Base-by-base conservation (phyloP, 1,140 invertebrate genomes). In the Pissodes strobi region DNA sequence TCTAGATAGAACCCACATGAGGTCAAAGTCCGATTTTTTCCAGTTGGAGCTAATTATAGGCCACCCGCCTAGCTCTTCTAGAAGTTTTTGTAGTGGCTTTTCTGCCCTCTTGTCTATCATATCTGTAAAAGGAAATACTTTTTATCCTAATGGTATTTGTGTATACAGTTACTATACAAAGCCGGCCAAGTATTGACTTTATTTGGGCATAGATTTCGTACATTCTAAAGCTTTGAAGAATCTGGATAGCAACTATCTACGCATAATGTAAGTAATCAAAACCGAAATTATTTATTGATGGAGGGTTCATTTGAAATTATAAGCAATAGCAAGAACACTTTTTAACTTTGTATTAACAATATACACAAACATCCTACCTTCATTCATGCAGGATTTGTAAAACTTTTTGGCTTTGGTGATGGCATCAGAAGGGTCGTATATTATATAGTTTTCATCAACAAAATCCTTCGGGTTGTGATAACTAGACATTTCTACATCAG, bases 381-480 rank as follows among this genome's bases (percentile, higher is more conserved):
- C 85, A 77, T 95, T 91, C 83, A 94, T 90, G 68, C 94, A 95
- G 0, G 91, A 93, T 67, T 85, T 83, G 72, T 92, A 95, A 0
- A 95, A 80, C 75, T 87, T 80, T 76, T 91, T 93, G 0, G 90
- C 90, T 79, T 92, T 92, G 1, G 83, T 48, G 25, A 84, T 83
- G 1, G 89, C 88, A 70, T 87, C 83, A 8, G 82, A 78, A 6
- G 70, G 58, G 38, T 66, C 52, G 25, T 34, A 17, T 15, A 37
- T 23, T 17, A 10, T 13, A 19, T 60, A 60, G 19, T 60, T 49
- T 39, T 60, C 59, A 12, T 39, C 37, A 5, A 62, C 12, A 34
- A 41, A 62, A 15, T 62, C 43, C n/a, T 60, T 60, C 13, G 19
- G 37, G 23, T 64, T 49, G 18, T 25, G 48, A 43, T 34, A 34